Percentiles rank a stretch among this genome's conserved stretches.
Conservation (phyloP, 2,888 invertebrate genomes). For the Dichetophora obliterata region DNA sequence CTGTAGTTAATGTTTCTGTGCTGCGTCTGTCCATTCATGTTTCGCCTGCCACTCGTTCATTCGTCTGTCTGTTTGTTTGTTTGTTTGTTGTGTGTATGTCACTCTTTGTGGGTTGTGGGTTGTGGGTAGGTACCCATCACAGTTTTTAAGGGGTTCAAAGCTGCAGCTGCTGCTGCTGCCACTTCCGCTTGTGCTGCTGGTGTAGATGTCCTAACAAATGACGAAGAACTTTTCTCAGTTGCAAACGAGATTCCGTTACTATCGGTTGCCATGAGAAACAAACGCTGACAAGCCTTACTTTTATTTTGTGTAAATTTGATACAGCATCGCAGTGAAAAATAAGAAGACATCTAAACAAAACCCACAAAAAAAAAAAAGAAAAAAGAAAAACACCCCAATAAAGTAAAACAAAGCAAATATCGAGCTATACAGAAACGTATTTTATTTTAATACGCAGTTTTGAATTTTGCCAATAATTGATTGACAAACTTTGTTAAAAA, state of each 20-base stretch:
- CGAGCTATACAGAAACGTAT: background rate
- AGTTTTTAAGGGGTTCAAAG: background rate
- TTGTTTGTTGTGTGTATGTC: background rate
- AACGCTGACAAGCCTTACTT: slow-evolving; percentile 5
- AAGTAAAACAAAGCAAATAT: background rate
- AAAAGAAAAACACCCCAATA: background rate
- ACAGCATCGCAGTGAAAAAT: background rate
- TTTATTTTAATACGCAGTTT: background rate
- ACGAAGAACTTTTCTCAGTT: slow-evolving; percentile 41
- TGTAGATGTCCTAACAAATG: slow-evolving; percentile 32
- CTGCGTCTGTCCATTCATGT: too few relatives aligned
- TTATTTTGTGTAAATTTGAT: background rate
- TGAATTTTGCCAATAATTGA: too few relatives aligned
- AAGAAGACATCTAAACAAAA: background rate
- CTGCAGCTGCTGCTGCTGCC: background rate
- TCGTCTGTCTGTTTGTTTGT: background rate
- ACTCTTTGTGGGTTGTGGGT: background rate
- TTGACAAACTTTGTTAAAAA: background rate
- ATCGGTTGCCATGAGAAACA: slow-evolving; percentile 26
- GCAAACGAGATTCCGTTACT: slow-evolving; percentile 38
- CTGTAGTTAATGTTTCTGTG: background rate
- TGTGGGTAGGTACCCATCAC: too few relatives aligned
- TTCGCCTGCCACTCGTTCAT: background rate
- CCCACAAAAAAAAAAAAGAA: background rate
- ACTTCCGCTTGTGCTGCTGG: background rate